These are phyloP conservation scores for Ceyx margarethae DNA, from an alignment of 2,113 vertebrate species.

Conservation along the genomic window DNA sequence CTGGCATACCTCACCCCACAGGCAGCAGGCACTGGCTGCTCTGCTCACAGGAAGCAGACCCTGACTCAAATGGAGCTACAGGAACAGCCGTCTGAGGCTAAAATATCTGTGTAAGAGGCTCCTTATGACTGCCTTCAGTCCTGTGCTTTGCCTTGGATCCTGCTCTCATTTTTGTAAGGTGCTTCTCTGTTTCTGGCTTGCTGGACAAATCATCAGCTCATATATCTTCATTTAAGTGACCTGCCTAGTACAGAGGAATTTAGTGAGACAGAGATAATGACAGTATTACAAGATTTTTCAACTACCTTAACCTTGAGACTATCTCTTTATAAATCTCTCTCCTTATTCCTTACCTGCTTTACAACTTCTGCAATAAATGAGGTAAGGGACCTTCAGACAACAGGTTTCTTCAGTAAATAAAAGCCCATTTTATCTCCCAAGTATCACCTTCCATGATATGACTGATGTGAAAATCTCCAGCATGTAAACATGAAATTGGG, in stretches of 20 bases:
- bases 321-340: not conserved
- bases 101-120: not conserved
- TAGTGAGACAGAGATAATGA: not conserved
- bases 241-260: not conserved
- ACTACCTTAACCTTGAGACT: not conserved
- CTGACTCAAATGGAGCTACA: rapidly evolving
- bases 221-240: not conserved
- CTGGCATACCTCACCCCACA: not conserved
- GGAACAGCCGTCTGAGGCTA: not conserved
- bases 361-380: not conserved
- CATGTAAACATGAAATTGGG: not conserved
- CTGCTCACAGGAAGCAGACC: not conserved
- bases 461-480: not conserved
- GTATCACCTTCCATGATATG: not conserved
- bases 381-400: not conserved
- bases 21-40: not conserved
- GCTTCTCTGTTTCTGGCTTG: not conserved
- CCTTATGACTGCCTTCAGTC: not conserved
- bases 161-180: not conserved
- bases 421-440: not conserved
- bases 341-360: not conserved
- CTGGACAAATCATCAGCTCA: not conserved
- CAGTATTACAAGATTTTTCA: not conserved
- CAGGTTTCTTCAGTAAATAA: not conserved
- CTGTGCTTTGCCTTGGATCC: not conserved